phyloP scores from a whole-genome alignment of 2,888 invertebrate genomes.

The Nebria brevicollis region DNA sequence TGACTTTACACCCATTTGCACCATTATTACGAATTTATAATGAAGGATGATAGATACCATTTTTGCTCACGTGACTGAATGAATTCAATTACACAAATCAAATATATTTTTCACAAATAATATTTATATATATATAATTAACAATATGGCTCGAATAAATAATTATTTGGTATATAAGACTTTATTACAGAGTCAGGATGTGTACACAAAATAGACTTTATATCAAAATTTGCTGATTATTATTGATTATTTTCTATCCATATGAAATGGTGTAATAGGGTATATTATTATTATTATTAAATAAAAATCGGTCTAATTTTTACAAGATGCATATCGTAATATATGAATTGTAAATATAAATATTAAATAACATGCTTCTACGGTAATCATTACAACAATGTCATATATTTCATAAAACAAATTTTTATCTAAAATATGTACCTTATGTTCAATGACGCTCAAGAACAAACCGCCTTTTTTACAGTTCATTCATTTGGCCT shows the following conservation, averaged over 20 bases:
- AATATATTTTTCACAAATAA: no score
- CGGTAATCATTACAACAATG: not conserved
- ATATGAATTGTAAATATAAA: conserved; percentile 12
- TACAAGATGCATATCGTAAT: conserved; percentile 16
- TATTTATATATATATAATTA: no score
- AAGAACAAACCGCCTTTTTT: conserved; percentile 11
- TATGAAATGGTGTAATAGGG: not conserved
- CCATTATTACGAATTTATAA: not conserved
- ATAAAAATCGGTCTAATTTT: conserved; percentile 8
- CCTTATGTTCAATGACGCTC: conserved; percentile 32
- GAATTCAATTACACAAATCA: no score
- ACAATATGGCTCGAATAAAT: no score
- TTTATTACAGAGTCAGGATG: no score
- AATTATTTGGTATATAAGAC: no score
- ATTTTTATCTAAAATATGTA: conserved; percentile 24
- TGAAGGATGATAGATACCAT: no score
- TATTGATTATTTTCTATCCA: no score
- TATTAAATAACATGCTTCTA: not conserved
- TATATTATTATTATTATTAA: not conserved
- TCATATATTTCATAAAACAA: conserved; percentile 35
- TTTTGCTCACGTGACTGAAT: no score
- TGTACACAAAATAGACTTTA: no score
- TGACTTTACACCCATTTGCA: not conserved
- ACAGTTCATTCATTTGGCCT: conserved; percentile 5
- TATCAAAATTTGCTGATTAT: no score